Conservation (phyloP, 2,888 invertebrate species). For the Mythimna lalbum region DNA sequence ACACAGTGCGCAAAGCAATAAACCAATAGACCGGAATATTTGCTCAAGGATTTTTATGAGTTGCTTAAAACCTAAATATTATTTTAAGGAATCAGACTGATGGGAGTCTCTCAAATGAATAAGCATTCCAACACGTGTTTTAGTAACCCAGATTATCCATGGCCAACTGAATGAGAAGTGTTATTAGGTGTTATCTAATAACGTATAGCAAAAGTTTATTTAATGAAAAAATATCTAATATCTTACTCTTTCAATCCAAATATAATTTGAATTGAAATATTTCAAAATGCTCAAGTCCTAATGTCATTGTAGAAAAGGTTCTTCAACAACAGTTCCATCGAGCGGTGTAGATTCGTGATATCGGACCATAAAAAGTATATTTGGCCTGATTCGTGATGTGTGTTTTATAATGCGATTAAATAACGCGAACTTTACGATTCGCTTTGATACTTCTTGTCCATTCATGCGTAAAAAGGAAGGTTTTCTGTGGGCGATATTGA, state of each 20-base stretch:
- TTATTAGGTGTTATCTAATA: not conserved
- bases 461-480: constrained; percentile 39
- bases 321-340: constrained; percentile 21
- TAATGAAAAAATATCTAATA: too few relatives aligned
- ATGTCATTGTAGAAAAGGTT: not conserved
- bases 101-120: constrained; percentile 7
- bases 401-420: constrained; percentile 35
- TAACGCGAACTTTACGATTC: constrained; percentile 19
- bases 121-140: constrained; percentile 35
- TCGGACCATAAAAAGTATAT: constrained; percentile 37
- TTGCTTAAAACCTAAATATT: constrained; percentile 42
- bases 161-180: constrained; percentile 2
- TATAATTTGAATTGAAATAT: too few relatives aligned
- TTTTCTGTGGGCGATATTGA: constrained; percentile 20
- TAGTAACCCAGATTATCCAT: constrained; percentile 31
- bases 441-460: constrained; percentile 22
- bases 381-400: constrained; percentile 15
- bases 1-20: constrained; percentile 67
- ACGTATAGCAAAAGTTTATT: not conserved
- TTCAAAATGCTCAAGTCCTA: not conserved
- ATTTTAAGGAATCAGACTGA: constrained; percentile 32
- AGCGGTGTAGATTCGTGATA: constrained; percentile 33
- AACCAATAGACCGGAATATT: constrained; percentile 71
- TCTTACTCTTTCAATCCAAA: too few relatives aligned
- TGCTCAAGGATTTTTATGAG: constrained; percentile 65